These are phyloP conservation scores for Acanthococcus lagerstroemiae DNA, from an alignment of 2,888 invertebrate species.

Conservation along the genomic window DNA sequence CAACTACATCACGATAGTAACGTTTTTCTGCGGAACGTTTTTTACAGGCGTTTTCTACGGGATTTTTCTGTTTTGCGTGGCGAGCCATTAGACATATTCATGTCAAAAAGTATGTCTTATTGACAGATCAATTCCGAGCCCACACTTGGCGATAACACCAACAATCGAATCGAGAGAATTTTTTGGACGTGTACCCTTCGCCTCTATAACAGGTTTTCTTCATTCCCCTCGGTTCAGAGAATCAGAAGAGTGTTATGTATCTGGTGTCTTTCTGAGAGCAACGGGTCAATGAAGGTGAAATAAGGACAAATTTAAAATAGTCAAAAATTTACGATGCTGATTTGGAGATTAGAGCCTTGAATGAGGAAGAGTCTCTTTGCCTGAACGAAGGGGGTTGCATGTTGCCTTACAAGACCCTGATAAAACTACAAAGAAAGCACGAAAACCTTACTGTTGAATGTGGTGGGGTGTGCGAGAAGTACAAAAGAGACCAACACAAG, in stretches of 20 bases:
- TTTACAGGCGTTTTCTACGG: no score
- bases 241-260: neutral
- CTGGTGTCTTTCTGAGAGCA: neutral
- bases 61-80: no score
- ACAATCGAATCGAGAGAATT: no score
- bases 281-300: neutral
- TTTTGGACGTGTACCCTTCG: no score
- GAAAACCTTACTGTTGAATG: neutral
- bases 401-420: neutral
- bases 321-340: neutral
- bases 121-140: no score
- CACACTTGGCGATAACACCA: no score
- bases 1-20: no score
- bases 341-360: neutral
- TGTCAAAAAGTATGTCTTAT: no score
- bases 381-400: neutral
- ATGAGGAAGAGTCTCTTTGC: neutral
- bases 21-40: no score
- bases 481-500: neutral
- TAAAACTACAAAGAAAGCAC: neutral
- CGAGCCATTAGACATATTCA: no score
- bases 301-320: neutral
- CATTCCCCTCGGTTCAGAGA: no score
- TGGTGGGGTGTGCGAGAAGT: neutral
- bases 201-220: no score